Percentiles rank a stretch among this genome's conserved stretches.
Evolutionary conservation across 37 sponge, comb jelly and placozoan species (phyloP).

Genomic region (Crambe crambe): DNA sequence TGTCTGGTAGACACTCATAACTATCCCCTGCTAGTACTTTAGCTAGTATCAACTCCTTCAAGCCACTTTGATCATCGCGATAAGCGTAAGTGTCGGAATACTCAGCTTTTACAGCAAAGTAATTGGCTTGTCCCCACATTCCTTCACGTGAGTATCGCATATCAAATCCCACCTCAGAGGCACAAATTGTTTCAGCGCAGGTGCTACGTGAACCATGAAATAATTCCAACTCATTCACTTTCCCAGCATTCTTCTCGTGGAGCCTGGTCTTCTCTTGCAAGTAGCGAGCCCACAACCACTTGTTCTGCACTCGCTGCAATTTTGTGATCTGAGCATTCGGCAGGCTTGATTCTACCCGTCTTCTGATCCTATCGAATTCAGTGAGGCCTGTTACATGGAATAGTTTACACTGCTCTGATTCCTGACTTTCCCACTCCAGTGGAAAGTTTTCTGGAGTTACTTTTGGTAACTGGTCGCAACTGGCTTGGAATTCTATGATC

Average conservation of each 20-base stretch:
- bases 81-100: slow-evolving; percentile 73
- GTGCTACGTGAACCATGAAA: slow-evolving; percentile 69
- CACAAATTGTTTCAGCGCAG: slow-evolving; percentile 35
- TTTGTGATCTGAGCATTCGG: not conserved
- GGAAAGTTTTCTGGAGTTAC: not conserved
- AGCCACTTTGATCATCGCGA: not conserved
- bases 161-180: slow-evolving; percentile 77
- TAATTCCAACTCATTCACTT: slow-evolving; percentile 46
- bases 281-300: slow-evolving; percentile 76
- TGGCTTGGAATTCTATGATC: too few species aligned
- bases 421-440: not conserved
- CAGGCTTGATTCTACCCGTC: too few species aligned
- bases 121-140: slow-evolving; percentile 80
- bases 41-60: slow-evolving; percentile 63
- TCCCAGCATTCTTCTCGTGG: slow-evolving; percentile 32
- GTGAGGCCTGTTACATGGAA: not conserved
- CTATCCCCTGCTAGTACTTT: slow-evolving; percentile 62
- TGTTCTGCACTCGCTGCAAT: slow-evolving; percentile 70
- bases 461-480: too few species aligned
- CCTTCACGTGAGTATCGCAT: slow-evolving; percentile 39
- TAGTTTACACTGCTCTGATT: not conserved
- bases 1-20: slow-evolving; percentile 19
- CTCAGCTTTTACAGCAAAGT: slow-evolving; percentile 80
- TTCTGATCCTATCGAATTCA: not conserved
- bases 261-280: slow-evolving; percentile 28